Evolutionary conservation across 2,888 invertebrate genomes (phyloP).

Genomic region (Amphipyra tragopoginis): DNA sequence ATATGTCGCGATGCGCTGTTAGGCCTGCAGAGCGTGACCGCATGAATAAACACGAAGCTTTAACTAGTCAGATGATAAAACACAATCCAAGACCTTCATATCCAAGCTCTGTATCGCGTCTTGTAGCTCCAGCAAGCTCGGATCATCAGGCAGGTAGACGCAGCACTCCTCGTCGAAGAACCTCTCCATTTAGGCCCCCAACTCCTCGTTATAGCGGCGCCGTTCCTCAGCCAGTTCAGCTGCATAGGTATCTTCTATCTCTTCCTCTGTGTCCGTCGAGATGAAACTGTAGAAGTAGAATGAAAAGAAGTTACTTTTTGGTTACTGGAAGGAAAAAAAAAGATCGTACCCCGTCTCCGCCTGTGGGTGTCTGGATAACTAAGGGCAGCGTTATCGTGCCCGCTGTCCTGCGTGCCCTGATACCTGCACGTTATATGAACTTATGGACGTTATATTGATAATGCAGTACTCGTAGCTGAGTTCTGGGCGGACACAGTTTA

Average conservation of each 20-base stretch:
- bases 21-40: too few species aligned
- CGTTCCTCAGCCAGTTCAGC: conserved; percentile 54
- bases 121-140: conserved; percentile 72
- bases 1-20: too few species aligned
- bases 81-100: conserved; percentile 57
- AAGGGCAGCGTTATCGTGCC: too few species aligned
- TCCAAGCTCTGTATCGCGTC: conserved; percentile 74
- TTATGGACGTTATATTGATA: too few species aligned
- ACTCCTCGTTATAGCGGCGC: conserved; percentile 69
- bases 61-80: neutral
- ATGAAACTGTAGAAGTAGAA: neutral
- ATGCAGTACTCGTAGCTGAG: too few species aligned
- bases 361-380: too few species aligned
- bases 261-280: conserved; percentile 59
- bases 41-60: conserved; percentile 7
- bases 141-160: conserved; percentile 77
- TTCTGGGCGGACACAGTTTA: too few species aligned
- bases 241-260: conserved; percentile 37
- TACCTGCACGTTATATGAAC: too few species aligned
- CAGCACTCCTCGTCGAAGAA: conserved; percentile 80
- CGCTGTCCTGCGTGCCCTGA: too few species aligned
- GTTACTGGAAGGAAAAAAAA: too few species aligned
- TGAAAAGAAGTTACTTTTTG: too few species aligned
- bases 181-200: conserved; percentile 72
- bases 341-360: too few species aligned